These are phyloP conservation scores for Arenaria interpres DNA, from an alignment of 2,113 vertebrate genomes.

Conservation along the genomic window DNA sequence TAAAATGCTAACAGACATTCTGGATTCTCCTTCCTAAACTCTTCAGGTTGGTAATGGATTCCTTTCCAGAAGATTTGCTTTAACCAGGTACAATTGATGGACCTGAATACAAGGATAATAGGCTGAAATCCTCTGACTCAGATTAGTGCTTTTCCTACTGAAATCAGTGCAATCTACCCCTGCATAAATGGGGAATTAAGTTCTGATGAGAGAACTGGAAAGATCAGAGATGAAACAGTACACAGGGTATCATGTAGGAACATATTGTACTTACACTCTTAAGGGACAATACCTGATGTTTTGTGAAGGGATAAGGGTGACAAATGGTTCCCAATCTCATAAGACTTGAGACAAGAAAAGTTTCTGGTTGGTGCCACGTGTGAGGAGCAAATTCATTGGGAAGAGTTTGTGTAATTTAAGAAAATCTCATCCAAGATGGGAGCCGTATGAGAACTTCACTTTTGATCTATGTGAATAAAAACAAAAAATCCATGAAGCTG, in stretches of 20 bases:
- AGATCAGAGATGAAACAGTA: neutral
- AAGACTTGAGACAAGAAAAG: neutral
- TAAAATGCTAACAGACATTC: neutral
- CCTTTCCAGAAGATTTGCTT: neutral
- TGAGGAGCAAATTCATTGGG: neutral
- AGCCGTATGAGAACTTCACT: neutral
- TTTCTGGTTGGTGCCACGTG: neutral
- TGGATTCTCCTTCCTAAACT: neutral
- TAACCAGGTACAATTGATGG: neutral
- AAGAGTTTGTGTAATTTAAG: neutral
- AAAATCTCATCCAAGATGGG: neutral
- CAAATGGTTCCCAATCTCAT: neutral
- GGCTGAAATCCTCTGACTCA: neutral
- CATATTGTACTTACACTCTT: neutral
- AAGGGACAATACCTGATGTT: neutral
- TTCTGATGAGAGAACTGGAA: neutral
- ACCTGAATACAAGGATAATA: neutral
- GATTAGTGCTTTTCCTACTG: neutral
- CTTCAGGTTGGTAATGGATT: neutral
- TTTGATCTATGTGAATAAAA: conserved; percentile 24
- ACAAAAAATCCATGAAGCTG: neutral
- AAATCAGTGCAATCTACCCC: neutral
- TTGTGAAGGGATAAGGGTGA: neutral
- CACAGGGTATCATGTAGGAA: neutral
- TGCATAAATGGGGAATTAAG: neutral